Conservation (phyloP, 2,888 invertebrate species). For the Scaptomyza tumidula region DNA sequence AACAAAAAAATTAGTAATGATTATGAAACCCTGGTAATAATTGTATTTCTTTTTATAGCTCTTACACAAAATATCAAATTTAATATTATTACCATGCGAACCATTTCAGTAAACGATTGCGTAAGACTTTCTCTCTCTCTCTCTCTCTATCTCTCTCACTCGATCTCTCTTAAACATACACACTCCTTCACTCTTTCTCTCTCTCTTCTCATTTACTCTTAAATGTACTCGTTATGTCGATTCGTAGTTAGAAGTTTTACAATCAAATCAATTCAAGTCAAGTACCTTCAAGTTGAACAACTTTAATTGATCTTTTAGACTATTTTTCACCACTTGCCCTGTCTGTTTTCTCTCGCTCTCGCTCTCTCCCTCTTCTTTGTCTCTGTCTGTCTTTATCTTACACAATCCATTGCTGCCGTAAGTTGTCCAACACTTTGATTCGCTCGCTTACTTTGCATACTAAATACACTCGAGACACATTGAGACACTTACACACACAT, state of each 20-base stretch:
- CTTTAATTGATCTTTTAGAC: constrained; percentile 42
- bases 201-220: constrained; percentile 33
- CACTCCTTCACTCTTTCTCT: constrained; percentile 23
- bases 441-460: constrained; percentile 63
- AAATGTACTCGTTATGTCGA: constrained; percentile 51
- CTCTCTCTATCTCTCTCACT: constrained; percentile 36
- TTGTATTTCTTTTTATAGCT: constrained; percentile 48
- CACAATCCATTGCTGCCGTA: constrained; percentile 42
- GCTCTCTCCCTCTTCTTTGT: constrained; percentile 19
- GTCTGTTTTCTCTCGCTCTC: constrained; percentile 4
- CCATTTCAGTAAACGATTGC: constrained; percentile 54
- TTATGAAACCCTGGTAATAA: constrained; percentile 49
- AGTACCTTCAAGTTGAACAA: constrained; percentile 36
- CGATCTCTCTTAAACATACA: constrained; percentile 19
- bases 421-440: constrained; percentile 68
- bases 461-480: constrained; percentile 14
- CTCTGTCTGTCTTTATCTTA: constrained; percentile 24
- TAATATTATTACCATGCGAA: constrained; percentile 46
- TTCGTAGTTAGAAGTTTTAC: constrained; percentile 67
- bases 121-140: constrained; percentile 44
- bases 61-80: constrained; percentile 22
- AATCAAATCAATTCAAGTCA: constrained; percentile 33
- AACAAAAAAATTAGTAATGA: constrained; percentile 6
- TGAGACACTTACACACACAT: constrained; percentile 4
- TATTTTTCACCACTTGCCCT: constrained; percentile 4